Conservation (phyloP, 2,113 vertebrate species). For the Conger conger region DNA sequence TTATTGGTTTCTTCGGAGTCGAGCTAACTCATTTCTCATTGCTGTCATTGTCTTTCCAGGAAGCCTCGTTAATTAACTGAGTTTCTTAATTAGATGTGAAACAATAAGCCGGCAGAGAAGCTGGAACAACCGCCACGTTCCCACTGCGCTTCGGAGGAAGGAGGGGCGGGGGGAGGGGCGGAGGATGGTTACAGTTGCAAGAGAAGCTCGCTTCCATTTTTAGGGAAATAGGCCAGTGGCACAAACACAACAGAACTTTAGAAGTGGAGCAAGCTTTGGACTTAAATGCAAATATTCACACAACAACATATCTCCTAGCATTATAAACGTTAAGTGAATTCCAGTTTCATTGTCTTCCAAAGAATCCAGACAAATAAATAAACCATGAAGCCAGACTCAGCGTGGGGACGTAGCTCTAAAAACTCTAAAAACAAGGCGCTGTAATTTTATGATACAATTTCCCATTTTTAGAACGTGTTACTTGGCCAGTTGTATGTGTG, state of each 20-base stretch:
- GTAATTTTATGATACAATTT: too few species aligned
- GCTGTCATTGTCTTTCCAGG: conserved; percentile 62
- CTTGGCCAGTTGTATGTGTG: neutral
- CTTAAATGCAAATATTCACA: neutral
- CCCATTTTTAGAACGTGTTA: neutral
- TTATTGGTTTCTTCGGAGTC: conserved; percentile 54
- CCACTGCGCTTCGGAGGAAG: neutral
- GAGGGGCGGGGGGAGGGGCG: too few species aligned
- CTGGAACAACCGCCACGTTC: conserved; percentile 52
- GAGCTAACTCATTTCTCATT: conserved; percentile 55
- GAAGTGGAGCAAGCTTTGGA: neutral
- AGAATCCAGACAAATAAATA: neutral
- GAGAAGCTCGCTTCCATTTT: too few species aligned
- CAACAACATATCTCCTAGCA: neutral
- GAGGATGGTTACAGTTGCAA: neutral
- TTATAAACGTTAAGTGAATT: neutral
- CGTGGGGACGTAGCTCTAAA: too few species aligned
- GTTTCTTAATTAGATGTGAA: conserved; percentile 48
- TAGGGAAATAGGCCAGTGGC: too few species aligned
- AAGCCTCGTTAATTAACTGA: conserved; percentile 67
- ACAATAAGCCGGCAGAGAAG: conserved; percentile 34
- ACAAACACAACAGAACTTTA: too few species aligned
- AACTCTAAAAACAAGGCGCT: too few species aligned
- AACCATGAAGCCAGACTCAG: neutral
- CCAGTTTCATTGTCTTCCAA: neutral